Evolutionary conservation across 2,888 invertebrate genomes (phyloP).

Genomic region (Candidula unifasciata): DNA sequence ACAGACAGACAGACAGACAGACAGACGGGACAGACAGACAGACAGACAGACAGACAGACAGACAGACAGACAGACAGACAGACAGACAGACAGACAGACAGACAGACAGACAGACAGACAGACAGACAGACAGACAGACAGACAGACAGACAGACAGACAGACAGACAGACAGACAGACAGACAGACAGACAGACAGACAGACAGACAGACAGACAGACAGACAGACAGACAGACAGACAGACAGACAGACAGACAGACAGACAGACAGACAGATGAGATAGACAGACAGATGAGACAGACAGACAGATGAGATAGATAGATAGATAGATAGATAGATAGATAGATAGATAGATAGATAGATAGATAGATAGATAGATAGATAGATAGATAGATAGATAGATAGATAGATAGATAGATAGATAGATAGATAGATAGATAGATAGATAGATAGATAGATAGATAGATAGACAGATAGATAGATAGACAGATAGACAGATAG

Average conservation of each 20-base stretch:
- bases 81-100: conserved; percentile 20
- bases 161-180: not conserved
- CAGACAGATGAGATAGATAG: too few species aligned
- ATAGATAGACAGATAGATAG: too few species aligned
- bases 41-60: conserved; percentile 11
- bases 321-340: not conserved
- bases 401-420: not conserved
- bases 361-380: not conserved
- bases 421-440: not conserved
- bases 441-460: too few species aligned
- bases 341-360: not conserved
- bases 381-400: not conserved
- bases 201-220: too few species aligned
- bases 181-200: not conserved
- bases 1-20: too few species aligned
- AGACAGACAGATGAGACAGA: too few species aligned
- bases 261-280: too few species aligned
- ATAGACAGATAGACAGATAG: too few species aligned
- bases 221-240: too few species aligned
- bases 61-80: conserved; percentile 9
- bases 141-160: not conserved
- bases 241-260: too few species aligned
- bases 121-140: not conserved
- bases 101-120: conserved; percentile 18
- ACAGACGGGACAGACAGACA: not conserved